Percentiles rank a stretch among this genome's conserved stretches.
Evolutionary conservation across 2,888 invertebrate genomes (phyloP).

Genomic region (Mimumesa dahlbomi): DNA sequence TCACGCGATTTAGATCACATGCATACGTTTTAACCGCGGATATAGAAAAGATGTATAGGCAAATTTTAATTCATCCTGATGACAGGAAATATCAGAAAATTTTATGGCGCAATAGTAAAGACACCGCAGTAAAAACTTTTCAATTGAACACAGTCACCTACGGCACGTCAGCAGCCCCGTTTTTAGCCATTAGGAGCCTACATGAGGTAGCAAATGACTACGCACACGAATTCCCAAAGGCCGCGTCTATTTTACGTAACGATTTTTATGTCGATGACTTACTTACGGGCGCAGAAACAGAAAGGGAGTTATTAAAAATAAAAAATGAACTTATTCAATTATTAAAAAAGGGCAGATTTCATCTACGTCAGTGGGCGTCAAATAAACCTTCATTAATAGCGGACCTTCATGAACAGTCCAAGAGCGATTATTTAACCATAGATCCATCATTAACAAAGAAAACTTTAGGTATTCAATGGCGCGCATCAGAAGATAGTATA

Average conservation of each 20-base stretch:
- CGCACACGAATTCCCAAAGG: not conserved
- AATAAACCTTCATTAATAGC: not conserved
- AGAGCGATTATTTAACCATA: not conserved
- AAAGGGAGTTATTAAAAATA: not conserved
- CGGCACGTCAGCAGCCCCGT: constrained; percentile 32
- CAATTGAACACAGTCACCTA: constrained; percentile 31
- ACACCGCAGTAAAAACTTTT: constrained; percentile 3
- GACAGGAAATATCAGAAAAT: not conserved
- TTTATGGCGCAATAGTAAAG: not conserved
- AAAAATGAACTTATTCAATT: not conserved
- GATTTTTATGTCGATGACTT: constrained; percentile 29
- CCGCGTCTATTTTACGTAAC: not conserved
- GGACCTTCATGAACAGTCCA: not conserved
- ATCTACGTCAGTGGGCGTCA: constrained; percentile 13
- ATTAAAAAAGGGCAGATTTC: not conserved
- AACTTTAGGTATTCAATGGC: constrained; percentile 14
- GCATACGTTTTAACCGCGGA: constrained; percentile 18
- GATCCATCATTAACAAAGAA: not conserved
- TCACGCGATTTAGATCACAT: not conserved
- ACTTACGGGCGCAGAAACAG: constrained; percentile 1
- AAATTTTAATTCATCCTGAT: not conserved
- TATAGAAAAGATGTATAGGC: constrained; percentile 25
- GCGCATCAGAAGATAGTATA: constrained; percentile 4
- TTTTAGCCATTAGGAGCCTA: constrained; percentile 23
- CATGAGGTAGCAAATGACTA: constrained; percentile 41